Evolutionary conservation across 2,113 vertebrate species (phyloP).

Genomic region (Grallaria varia): DNA sequence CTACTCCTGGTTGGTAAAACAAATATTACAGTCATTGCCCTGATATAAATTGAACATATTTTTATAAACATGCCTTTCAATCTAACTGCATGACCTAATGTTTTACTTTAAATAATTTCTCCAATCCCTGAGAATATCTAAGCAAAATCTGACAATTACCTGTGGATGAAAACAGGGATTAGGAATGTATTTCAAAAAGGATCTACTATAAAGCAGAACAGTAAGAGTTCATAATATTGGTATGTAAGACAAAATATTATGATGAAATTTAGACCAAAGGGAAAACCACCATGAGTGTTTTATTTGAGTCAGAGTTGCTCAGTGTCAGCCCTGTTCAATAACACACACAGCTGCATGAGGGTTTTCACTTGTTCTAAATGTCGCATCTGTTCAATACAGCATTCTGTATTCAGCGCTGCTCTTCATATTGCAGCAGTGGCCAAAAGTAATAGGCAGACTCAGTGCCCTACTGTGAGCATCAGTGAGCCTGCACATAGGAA

Average conservation of each 20-base stretch:
- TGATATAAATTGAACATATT: neutral
- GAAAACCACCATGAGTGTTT: constrained; percentile 32
- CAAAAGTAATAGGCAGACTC: neutral
- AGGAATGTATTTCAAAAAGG: neutral
- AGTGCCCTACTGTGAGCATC: neutral
- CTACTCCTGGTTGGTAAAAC: neutral
- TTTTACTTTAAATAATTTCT: neutral
- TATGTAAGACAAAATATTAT: constrained; percentile 51
- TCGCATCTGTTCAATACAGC: neutral
- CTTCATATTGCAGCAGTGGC: neutral
- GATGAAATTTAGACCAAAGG: constrained; percentile 34
- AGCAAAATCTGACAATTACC: neutral
- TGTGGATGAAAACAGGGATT: neutral
- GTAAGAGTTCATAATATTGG: constrained; percentile 30
- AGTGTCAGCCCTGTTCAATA: neutral
- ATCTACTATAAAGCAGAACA: neutral
- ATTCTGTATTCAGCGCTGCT: constrained; percentile 4
- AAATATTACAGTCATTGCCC: neutral
- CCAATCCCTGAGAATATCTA: neutral
- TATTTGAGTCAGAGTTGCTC: constrained; percentile 26
- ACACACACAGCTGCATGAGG: constrained; percentile 15
- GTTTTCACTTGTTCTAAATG: constrained; percentile 10
- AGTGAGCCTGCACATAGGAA: neutral
- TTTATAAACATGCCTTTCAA: neutral
- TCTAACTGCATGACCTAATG: neutral